Percentiles rank a stretch among this genome's conserved stretches.
Evolutionary conservation across 2,113 vertebrate species (phyloP).

Genomic region (Manacus vitellinus): DNA sequence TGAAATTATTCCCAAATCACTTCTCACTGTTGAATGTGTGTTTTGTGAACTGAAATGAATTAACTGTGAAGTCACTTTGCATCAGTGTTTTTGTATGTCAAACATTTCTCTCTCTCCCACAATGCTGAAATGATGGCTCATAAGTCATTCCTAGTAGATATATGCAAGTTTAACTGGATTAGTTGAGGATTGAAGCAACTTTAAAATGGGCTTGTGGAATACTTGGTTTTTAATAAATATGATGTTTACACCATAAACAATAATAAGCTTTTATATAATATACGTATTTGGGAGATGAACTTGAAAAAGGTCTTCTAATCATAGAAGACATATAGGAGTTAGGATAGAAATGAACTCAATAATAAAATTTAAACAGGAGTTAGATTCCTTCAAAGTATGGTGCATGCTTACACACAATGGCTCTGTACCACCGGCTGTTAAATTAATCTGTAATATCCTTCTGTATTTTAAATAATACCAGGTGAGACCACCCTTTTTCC

Average conservation of each 20-base stretch:
- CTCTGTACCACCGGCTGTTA: not conserved
- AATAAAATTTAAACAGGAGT: not conserved
- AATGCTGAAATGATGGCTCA: not conserved
- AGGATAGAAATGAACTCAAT: not conserved
- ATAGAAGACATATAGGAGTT: not conserved
- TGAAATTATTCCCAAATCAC: not conserved
- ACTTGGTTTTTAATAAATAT: not conserved
- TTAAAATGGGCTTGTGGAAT: not conserved
- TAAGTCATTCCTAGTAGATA: not conserved
- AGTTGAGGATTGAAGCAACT: not conserved
- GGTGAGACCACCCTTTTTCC: not conserved
- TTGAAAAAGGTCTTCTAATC: not conserved
- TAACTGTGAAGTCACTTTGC: not conserved
- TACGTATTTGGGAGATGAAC: not conserved
- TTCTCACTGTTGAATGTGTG: not conserved
- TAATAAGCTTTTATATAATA: not conserved
- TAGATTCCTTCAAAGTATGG: not conserved
- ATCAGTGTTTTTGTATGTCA: not conserved
- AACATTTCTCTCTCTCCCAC: not conserved
- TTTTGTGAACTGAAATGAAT: not conserved
- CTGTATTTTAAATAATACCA: not conserved
- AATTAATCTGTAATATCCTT: not conserved
- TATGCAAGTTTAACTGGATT: not conserved
- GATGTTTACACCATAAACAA: not conserved
- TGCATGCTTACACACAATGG: not conserved